These are phyloP conservation scores for Virgularia gustaviana DNA, from an alignment of 92 coral and sea anemone species.

Conservation along the genomic window DNA sequence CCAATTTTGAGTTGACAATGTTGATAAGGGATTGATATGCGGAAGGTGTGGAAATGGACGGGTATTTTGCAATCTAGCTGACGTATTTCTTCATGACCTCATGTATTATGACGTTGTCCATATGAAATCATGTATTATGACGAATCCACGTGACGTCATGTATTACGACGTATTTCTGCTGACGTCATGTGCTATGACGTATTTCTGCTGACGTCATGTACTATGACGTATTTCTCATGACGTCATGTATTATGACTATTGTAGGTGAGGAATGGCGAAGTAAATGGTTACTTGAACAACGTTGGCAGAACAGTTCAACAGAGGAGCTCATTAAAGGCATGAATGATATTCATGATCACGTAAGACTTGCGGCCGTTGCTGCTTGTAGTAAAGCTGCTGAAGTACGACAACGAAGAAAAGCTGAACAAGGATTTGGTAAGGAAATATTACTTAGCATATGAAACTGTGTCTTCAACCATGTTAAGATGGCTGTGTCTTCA, in stretches of 20 bases:
- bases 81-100: no score
- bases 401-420: slow-evolving; percentile 66
- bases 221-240: background rate
- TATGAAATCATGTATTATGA: no score
- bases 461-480: background rate
- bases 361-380: slow-evolving; percentile 90
- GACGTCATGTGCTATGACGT: no score
- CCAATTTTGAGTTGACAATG: no score
- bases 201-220: no score
- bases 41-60: no score
- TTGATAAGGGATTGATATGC: no score
- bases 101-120: no score
- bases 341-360: slow-evolving; percentile 90
- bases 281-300: slow-evolving; percentile 93
- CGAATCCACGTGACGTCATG: no score
- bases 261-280: slow-evolving; percentile 97
- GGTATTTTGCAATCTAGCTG: no score
- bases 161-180: no score
- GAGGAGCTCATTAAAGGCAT: slow-evolving; percentile 84
- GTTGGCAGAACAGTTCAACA: slow-evolving; percentile 89
- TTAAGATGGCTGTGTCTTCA: background rate
- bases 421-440: slow-evolving; percentile 63
- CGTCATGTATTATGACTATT: background rate
- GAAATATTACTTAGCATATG: background rate
- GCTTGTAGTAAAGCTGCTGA: slow-evolving; percentile 97